Base-by-base conservation (phyloP, 64 coral and sea anemone species). In the Pocillopora damicornis region DNA sequence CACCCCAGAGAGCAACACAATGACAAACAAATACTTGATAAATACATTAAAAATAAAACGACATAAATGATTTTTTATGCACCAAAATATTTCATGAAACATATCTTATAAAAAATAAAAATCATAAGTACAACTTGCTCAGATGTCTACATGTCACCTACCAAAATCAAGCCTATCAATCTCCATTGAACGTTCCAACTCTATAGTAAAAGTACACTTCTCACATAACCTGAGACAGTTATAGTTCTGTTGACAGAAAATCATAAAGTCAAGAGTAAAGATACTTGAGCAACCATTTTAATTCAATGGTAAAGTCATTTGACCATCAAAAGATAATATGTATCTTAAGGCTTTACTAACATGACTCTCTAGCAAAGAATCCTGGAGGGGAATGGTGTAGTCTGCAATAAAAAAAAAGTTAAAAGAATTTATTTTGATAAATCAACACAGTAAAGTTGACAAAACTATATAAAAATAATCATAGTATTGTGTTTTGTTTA, bases 121-220 rank as follows among this genome's bases (percentile, higher is more conserved):
- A 30, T 30, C 42, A 51, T 51, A 7, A 51, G 7, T 51, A 51
- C 30, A 51, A 7, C 42, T 7, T 51, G 2, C 7, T 2, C 15
- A 25, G 12, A 74, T 0, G 30, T 34, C 2, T 12, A 4, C 12
- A 25, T 60, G 71, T 35, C 42, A 79, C 89, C 82, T 71, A 95
- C 96, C 96, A 91, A 95, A 95, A 15, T 90, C 93, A 3, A 95
- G 79, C 60, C 93, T 86, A 23, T 85, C 90, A 26, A 80, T 85
- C 78, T 99, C 93, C 56, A 86, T 91, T 59, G 96, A 92, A 75
- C 89, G 89, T 2, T 93, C 88, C 30, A 99, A 65, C 69, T 99
- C 90, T 13, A 99, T 91, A 60, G 87, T 85, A 73, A 93, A 99
- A 25, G 83, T 86, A 74, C 93, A 95, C 56, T 91, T 94, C 36